These are phyloP conservation scores for Helicoverpa assulta DNA, from an alignment of 2,888 invertebrate genomes.

Conservation along the genomic window DNA sequence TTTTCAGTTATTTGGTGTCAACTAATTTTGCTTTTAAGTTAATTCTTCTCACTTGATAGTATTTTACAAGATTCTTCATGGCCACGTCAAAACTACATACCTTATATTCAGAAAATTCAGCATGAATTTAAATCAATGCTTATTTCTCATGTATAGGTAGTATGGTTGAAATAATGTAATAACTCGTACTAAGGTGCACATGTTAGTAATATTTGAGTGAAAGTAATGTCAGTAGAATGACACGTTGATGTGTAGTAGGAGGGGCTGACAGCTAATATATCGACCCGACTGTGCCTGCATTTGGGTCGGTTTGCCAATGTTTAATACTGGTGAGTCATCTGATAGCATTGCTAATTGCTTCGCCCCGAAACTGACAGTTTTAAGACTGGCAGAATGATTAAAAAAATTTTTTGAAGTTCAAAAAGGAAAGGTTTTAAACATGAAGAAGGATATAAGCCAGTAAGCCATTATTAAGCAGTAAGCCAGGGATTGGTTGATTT, in stretches of 20 bases:
- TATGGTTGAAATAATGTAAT: background rate
- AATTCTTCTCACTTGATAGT: no score
- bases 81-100: no score
- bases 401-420: no score
- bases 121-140: background rate
- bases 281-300: background rate
- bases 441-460: no score
- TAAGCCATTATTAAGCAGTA: no score
- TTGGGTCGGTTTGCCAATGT: background rate
- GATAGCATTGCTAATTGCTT: background rate
- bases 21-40: no score
- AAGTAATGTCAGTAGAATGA: conserved; percentile 20
- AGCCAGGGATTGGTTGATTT: no score
- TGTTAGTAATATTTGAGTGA: conserved; percentile 30
- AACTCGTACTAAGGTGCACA: conserved; percentile 5
- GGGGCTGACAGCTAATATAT: background rate
- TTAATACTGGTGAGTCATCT: background rate
- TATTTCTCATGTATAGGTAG: background rate
- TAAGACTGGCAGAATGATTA: no score
- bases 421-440: no score
- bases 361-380: background rate
- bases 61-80: no score
- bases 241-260: background rate
- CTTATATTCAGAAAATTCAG: background rate
- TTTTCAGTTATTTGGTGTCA: no score